Evolutionary conservation across 2,113 vertebrate genomes (phyloP).

Genomic region (Crotalus tigris): DNA sequence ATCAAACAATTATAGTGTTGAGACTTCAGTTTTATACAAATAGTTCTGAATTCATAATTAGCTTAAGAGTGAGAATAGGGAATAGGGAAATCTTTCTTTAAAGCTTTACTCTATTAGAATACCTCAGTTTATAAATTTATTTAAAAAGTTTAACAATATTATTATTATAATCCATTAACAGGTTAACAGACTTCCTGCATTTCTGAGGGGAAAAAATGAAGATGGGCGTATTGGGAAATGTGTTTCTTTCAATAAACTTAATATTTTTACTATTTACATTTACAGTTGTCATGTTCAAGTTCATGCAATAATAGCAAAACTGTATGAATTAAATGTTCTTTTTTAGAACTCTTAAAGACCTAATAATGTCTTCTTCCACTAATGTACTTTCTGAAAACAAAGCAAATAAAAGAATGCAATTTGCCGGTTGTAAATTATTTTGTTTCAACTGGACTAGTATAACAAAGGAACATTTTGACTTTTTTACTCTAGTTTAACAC

Average conservation of each 20-base stretch:
- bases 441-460: not conserved
- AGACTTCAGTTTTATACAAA: slow-evolving; percentile 62
- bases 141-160: slow-evolving; percentile 26
- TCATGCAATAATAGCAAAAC: not conserved
- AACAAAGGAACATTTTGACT: not conserved
- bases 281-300: not conserved
- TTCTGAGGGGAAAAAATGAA: slow-evolving; percentile 12
- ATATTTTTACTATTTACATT: not conserved
- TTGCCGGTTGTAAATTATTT: not conserved
- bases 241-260: not conserved
- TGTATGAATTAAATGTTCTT: not conserved
- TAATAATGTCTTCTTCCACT: not conserved
- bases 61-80: slow-evolving; percentile 18
- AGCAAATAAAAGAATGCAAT: not conserved
- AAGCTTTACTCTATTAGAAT: slow-evolving; percentile 43
- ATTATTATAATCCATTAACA: slow-evolving; percentile 14
- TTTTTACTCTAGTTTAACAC: not conserved
- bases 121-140: slow-evolving; percentile 31
- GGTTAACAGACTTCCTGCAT: not conserved
- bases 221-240: not conserved
- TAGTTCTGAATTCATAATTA: slow-evolving; percentile 50
- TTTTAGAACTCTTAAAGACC: not conserved
- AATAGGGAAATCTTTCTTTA: slow-evolving; percentile 26
- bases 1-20: slow-evolving; percentile 53
- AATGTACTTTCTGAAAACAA: not conserved